phyloP scores from a whole-genome alignment of 2,113 vertebrate species.

The Canis aureus region DNA sequence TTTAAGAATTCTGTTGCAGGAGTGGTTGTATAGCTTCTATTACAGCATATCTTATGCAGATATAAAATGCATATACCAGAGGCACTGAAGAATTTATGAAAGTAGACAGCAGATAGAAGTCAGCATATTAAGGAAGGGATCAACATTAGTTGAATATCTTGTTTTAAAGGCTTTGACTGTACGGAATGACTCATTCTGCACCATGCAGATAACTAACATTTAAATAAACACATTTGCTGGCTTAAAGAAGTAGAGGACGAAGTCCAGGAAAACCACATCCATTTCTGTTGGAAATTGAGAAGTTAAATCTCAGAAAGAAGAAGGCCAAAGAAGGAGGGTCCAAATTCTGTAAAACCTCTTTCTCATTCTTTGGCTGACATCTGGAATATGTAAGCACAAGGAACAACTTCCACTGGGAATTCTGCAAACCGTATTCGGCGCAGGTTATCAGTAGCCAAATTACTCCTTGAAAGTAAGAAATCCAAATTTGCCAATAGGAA shows the following conservation, averaged over 20 bases:
- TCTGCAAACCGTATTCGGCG: not conserved
- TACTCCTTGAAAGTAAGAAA: not conserved
- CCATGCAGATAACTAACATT: not conserved
- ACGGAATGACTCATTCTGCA: not conserved
- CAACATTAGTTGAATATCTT: not conserved
- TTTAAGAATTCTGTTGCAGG: not conserved
- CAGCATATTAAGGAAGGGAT: not conserved
- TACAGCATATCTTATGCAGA: not conserved
- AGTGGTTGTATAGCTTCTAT: not conserved
- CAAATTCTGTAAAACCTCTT: not conserved
- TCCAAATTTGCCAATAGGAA: not conserved
- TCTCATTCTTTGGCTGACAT: not conserved
- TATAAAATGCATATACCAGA: not conserved
- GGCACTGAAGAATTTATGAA: not conserved
- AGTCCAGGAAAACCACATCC: not conserved
- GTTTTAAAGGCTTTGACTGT: not conserved
- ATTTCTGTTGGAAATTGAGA: not conserved
- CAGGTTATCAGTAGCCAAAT: not conserved
- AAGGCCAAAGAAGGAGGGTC: not conserved
- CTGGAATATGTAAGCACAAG: not conserved
- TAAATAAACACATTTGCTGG: not conserved
- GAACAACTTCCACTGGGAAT: not conserved
- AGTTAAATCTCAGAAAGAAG: not conserved
- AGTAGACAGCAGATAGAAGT: not conserved
- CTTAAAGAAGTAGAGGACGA: not conserved